These are phyloP conservation scores for Bufo gargarizans DNA, from an alignment of 2,113 vertebrate species.

Conservation along the genomic window DNA sequence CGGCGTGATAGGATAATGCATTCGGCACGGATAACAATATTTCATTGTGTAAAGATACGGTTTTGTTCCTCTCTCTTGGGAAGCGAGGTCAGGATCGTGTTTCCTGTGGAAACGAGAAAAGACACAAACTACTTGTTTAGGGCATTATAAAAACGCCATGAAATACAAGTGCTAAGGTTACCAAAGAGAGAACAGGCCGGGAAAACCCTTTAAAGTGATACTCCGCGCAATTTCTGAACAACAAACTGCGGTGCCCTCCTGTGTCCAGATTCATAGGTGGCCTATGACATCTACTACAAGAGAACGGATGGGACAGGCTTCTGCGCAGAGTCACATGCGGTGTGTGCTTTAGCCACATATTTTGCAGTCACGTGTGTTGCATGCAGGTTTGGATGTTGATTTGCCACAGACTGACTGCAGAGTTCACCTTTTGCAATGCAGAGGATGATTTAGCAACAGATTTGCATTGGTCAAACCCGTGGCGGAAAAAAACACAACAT, in stretches of 20 bases:
- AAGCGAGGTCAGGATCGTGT: background rate
- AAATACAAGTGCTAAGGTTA: background rate
- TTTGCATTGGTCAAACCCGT: too few relatives aligned
- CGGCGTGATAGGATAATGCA: background rate
- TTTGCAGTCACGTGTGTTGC: too few relatives aligned
- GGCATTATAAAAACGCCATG: background rate
- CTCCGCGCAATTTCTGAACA: background rate
- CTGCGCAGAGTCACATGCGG: too few relatives aligned
- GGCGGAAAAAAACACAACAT: too few relatives aligned
- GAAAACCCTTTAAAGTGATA: background rate
- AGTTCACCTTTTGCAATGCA: too few relatives aligned
- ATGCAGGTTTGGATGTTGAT: too few relatives aligned
- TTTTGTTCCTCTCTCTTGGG: background rate
- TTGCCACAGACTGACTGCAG: too few relatives aligned
- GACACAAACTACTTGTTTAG: background rate
- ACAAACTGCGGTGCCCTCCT: background rate
- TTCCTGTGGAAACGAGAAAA: slow-evolving; percentile 5
- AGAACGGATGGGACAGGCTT: too few relatives aligned
- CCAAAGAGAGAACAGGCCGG: background rate
- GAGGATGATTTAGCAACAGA: too few relatives aligned
- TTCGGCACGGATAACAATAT: background rate
- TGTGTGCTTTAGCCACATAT: too few relatives aligned
- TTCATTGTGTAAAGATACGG: background rate
- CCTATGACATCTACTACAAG: too few relatives aligned
- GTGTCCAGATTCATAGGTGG: background rate